Evolutionary conservation across 1,140 invertebrate genomes (phyloP), one percentile per base, ranked within the genome.

Genomic region (Orussus abietinus): DNA sequence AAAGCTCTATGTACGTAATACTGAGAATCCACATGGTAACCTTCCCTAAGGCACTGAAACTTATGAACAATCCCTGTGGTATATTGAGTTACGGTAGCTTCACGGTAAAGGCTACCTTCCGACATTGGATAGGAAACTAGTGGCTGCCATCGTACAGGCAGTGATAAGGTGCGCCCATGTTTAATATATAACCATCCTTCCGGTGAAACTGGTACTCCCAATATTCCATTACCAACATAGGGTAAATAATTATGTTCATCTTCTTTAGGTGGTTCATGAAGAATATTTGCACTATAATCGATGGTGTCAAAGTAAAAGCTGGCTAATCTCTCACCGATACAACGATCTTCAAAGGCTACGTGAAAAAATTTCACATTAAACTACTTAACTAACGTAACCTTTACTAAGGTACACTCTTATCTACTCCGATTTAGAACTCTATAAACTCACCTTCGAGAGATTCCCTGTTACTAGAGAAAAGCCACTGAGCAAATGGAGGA

Each of bases 1-100:
- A 86, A 76, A 4, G 79, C 80, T 49, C 88, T 76, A 57, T 92
- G 89, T 6, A 88, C 87, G 66, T 89, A 92, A 57, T 86, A 81
- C 35, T 82, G 77, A 53, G 82, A 84, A 3, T 77, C 76, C 6
- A 85, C 75, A 45, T 81, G 78, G 46, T 88, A 74, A 33, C 82
- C 83, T 19, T 78, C 75, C 36, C 69, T 68, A 39, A 78, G 79
- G 49, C 81, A 83, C 46, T 84, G 80, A 69, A 84, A 82, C 50
- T 78, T 78, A 45, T 85, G 75, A 11, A 84, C 81, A 39, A 84
- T 78, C 7, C 87, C 86, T 34, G 70, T 79, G 43, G 76, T 72
- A 57, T 84, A 87, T 42, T 84, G 78, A 20, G 83, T 78, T 36
- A 84, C 77, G 18, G 75, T 79, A 22, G 76, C 77, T 60, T 84